These are phyloP conservation scores for Andrena praecox DNA, from an alignment of 2,888 invertebrate species.

Conservation along the genomic window DNA sequence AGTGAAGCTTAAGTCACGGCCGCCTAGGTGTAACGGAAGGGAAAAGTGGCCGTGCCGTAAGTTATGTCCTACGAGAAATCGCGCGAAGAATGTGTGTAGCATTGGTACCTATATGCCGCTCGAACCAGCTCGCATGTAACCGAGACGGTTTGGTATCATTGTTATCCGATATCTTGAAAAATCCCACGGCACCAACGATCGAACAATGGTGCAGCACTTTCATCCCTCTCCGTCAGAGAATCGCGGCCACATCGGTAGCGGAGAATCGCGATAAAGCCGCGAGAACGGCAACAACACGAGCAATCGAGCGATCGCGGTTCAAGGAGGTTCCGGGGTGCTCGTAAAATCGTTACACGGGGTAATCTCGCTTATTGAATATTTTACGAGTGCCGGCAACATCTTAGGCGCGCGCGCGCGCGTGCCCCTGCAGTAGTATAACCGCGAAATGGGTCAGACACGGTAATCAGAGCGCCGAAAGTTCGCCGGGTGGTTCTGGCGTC, in stretches of 20 bases:
- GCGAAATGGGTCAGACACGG: conserved; percentile 50
- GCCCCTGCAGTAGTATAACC: conserved; percentile 46
- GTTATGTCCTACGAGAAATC: conserved; percentile 31
- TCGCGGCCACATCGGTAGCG: background rate
- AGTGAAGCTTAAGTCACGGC: conserved; percentile 56
- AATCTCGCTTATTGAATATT: conserved; percentile 64
- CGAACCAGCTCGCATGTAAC: too few species aligned
- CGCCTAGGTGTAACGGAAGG: conserved; percentile 36
- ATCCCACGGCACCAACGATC: background rate
- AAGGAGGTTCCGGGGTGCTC: conserved; percentile 37
- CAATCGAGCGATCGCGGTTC: conserved; percentile 43
- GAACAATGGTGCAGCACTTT: background rate
- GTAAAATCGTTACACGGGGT: conserved; percentile 57
- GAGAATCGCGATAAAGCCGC: conserved; percentile 5
- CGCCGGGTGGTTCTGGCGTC: conserved; percentile 18
- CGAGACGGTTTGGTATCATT: too few species aligned
- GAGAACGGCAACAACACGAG: conserved; percentile 10
- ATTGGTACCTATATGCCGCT: too few species aligned
- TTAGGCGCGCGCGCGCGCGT: conserved; percentile 22
- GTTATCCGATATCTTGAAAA: background rate
- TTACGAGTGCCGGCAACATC: conserved; percentile 50
- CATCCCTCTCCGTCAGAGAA: background rate
- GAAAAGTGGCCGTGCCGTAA: conserved; percentile 44
- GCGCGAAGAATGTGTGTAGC: too few species aligned
- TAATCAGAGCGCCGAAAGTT: conserved; percentile 55